Evolutionary conservation across 2,113 vertebrate genomes (phyloP).

Genomic region (Sorex araneus): DNA sequence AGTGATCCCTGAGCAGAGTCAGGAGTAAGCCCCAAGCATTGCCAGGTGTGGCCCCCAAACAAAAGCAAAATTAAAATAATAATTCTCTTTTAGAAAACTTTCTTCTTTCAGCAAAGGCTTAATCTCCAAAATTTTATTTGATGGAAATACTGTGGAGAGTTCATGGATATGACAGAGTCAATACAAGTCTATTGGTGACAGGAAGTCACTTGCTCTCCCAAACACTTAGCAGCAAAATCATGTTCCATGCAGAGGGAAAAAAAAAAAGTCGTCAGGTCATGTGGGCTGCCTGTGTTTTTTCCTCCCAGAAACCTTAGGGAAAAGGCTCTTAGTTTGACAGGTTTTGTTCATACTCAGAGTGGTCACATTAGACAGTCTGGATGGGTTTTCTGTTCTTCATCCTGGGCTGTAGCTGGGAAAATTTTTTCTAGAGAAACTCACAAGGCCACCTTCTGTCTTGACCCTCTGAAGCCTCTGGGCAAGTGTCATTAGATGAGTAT

Average conservation of each 20-base stretch:
- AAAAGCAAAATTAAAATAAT: not conserved
- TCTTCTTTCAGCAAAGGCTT: slow-evolving; percentile 16
- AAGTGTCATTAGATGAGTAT: not conserved
- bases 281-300: not conserved
- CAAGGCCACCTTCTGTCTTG: not conserved
- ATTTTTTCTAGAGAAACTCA: not conserved
- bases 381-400: not conserved
- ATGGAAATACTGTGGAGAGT: slow-evolving; percentile 16
- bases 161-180: not conserved
- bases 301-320: slow-evolving; percentile 57
- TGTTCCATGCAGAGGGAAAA: not conserved
- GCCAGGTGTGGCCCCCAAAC: too few relatives aligned
- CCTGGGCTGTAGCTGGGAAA: not conserved
- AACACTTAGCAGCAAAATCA: slow-evolving; percentile 5
- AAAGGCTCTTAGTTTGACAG: slow-evolving; percentile 11
- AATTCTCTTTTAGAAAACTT: slow-evolving; percentile 18
- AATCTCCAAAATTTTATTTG: slow-evolving; percentile 54
- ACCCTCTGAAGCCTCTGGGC: not conserved
- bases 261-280: not conserved
- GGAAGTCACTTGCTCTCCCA: not conserved
- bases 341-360: not conserved
- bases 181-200: not conserved
- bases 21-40: too few relatives aligned
- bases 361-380: not conserved
- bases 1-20: too few relatives aligned